Evolutionary conservation across 2,113 vertebrate genomes (phyloP), one percentile per base, ranked within the genome.

Genomic region (Psilopsiagon aurifrons): DNA sequence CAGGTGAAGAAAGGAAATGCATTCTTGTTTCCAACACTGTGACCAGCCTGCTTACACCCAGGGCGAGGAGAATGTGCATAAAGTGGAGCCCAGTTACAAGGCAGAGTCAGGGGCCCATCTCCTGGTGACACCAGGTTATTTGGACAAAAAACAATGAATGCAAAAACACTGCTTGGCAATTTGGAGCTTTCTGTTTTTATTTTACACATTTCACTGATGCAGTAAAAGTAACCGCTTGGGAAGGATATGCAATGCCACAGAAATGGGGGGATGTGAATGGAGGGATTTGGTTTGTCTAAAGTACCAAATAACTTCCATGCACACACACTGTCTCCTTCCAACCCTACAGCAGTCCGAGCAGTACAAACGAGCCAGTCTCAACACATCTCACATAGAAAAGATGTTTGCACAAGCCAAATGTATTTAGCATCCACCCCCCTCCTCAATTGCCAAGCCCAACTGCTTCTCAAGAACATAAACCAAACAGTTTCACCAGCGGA

Each of bases 381-480:
- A 14, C 2, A 9, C 63, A 59, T 49, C 70, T 66, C 75, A 43
- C 59, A 16, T 11, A 1, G 17, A 74, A 0, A 3, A 80, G 79
- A 73, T 46, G 55, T 81, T 83, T 77, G 79, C 69, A 88, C 29
- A 75, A 44, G 83, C 85, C 92, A 93, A 90, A 94, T 29, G 71
- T 27, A 44, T 55, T 69, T 77, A 79, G 54, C 94, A 90, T 70
- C 62, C 57, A 88, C 6, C 20, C 22, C 37, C 3, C 27, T 20
- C 27, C 35, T 22, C 63, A 51, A 2, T 0, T 12, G 71, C 86
- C 31, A 10, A 54, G 70, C 47, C 51, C 60, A 93, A 88, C 51
- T 97, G 92, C 68, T 88, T 47, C 93, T 44, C 9, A 1, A 78
- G 66, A 88, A 60, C 33, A 46, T 11, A 49, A 84, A 75, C 49